Evolutionary conservation across 2,797 vertebrate species (phyloP).

Genomic region (Strix occidentalis): DNA sequence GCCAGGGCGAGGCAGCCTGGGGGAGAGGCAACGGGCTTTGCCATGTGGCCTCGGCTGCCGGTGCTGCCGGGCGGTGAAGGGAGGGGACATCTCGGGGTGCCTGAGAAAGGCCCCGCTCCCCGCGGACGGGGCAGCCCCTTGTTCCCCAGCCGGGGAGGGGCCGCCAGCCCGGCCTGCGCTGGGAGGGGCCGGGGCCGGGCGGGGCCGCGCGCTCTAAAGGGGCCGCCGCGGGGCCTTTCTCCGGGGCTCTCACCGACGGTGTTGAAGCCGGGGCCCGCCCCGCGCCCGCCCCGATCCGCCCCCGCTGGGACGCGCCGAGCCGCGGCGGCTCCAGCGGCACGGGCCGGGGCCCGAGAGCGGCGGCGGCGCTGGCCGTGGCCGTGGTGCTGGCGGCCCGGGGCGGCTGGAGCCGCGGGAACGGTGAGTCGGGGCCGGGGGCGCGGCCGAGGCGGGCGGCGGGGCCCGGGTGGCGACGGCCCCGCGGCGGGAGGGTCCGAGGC

Average conservation of each 20-base stretch:
- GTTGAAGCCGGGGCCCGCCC: slow-evolving; percentile 23
- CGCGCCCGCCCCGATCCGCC: slow-evolving; percentile 34
- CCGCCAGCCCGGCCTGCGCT: slow-evolving; percentile 52
- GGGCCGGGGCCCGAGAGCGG: slow-evolving; percentile 24
- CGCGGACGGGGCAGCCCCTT: slow-evolving; percentile 65
- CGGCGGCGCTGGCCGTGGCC: not conserved
- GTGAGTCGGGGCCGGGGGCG: slow-evolving; percentile 39
- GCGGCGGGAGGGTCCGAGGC: not conserved
- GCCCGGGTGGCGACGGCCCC: not conserved
- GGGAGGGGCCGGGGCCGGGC: slow-evolving; percentile 2
- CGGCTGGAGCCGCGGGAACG: slow-evolving; percentile 59
- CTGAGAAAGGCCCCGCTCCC: slow-evolving; percentile 4
- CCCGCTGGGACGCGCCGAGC: not conserved
- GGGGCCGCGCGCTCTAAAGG: not conserved
- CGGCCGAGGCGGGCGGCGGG: not conserved
- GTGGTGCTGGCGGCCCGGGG: slow-evolving; percentile 59
- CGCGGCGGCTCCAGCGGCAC: not conserved
- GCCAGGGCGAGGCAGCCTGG: too few species aligned
- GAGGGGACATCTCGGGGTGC: too few species aligned
- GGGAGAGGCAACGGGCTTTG: not conserved
- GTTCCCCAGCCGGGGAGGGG: slow-evolving; percentile 71
- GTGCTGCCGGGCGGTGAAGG: too few species aligned
- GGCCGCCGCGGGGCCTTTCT: not conserved
- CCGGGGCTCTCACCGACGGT: not conserved
- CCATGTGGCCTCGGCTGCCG: too few species aligned